Evolutionary conservation across 2,888 invertebrate genomes (phyloP).

Genomic region (Sphecodes monilicornis): DNA sequence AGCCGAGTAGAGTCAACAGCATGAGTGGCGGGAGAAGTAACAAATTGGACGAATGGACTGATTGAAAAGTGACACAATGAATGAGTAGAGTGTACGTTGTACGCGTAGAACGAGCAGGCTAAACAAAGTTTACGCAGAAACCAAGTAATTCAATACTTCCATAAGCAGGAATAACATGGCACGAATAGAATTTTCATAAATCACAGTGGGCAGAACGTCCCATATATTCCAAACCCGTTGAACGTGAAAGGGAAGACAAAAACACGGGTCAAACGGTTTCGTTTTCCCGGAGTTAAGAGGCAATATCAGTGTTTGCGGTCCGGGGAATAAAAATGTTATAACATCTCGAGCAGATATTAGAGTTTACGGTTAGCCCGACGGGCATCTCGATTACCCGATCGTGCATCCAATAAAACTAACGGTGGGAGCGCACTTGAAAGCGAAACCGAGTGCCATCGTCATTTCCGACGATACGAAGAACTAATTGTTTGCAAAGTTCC

Average conservation of each 20-base stretch:
- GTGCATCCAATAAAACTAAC: constrained; percentile 39
- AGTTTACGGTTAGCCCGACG: constrained; percentile 26
- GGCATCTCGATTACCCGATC: constrained; percentile 35
- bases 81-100: no score
- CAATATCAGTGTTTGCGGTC: constrained; percentile 20
- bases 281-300: background rate
- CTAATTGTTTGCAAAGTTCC: background rate
- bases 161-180: background rate
- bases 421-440: constrained; percentile 30
- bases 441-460: background rate
- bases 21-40: no score
- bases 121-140: no score
- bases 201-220: background rate
- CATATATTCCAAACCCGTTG: background rate
- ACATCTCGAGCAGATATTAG: constrained; percentile 30
- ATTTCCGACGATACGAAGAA: background rate
- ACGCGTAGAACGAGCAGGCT: no score
- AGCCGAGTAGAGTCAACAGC: no score
- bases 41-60: no score
- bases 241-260: background rate
- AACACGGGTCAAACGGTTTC: constrained; percentile 21
- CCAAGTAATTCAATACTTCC: background rate
- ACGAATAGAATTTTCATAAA: background rate
- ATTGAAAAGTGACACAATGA: no score
- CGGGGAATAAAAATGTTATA: constrained; percentile 49